Percentiles rank a stretch among this genome's conserved stretches.
These are phyloP conservation scores for Neoarius graeffei DNA, from an alignment of 2,113 vertebrate species.

Conservation along the genomic window DNA sequence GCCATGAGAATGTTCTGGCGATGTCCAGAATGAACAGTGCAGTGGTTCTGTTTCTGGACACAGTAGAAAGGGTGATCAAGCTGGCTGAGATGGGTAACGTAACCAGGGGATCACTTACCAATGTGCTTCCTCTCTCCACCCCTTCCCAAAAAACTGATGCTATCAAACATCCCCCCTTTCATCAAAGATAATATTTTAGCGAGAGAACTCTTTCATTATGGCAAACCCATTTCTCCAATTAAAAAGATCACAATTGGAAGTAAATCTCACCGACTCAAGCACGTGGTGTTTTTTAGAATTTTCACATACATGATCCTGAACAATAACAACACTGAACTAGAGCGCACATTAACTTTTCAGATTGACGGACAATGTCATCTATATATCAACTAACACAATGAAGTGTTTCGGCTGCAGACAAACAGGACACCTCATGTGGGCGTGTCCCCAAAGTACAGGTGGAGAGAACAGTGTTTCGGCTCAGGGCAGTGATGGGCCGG, in stretches of 20 bases:
- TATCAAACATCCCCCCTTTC: background rate
- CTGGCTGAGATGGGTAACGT: no score
- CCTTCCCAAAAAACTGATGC: background rate
- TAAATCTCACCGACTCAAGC: background rate
- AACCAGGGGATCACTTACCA: no score
- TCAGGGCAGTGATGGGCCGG: background rate
- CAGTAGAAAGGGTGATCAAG: no score
- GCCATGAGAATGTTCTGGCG: background rate
- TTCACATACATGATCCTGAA: slow-evolving; percentile 1
- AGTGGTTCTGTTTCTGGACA: background rate
- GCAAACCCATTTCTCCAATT: background rate
- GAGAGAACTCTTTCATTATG: background rate
- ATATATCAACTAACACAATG: background rate
- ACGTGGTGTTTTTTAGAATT: background rate
- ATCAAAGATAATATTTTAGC: background rate
- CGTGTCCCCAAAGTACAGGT: background rate
- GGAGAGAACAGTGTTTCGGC: background rate
- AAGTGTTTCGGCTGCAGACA: background rate
- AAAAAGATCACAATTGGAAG: background rate
- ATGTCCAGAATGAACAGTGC: background rate
- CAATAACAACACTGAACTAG: background rate
- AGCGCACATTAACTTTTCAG: background rate
- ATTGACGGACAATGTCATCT: background rate
- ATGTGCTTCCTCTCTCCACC: background rate
- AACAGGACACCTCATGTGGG: background rate